phyloP scores from a whole-genome alignment of 2,797 vertebrate genomes.

The Streptopelia turtur region DNA sequence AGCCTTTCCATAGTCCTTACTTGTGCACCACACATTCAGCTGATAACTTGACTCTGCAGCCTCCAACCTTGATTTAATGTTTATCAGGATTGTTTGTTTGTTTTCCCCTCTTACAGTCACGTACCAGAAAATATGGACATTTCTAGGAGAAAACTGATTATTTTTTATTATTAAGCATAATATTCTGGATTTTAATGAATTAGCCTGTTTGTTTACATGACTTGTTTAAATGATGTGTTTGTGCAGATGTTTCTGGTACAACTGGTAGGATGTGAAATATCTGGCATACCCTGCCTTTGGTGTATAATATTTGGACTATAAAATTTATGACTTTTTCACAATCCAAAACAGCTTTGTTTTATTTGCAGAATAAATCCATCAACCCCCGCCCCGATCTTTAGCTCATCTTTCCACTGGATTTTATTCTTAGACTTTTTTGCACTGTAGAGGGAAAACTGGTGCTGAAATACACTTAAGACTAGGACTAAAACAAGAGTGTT shows the following conservation, averaged over 20 bases:
- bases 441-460: not conserved
- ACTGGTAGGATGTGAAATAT: not conserved
- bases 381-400: not conserved
- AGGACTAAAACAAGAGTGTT: not conserved
- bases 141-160: not conserved
- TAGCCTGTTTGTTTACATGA: not conserved
- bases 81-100: not conserved
- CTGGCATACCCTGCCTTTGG: not conserved
- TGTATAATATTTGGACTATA: not conserved
- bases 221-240: not conserved
- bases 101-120: not conserved
- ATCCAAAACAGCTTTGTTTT: not conserved
- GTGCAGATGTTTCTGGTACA: not conserved
- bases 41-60: not conserved
- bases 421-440: not conserved
- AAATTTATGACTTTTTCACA: not conserved
- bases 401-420: not conserved
- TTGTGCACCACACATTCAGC: not conserved
- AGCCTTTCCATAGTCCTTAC: not conserved
- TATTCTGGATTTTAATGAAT: not conserved
- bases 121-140: not conserved
- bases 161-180: not conserved
- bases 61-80: not conserved
- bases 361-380: not conserved
- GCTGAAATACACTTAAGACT: not conserved